Evolutionary conservation across 2,888 invertebrate genomes (phyloP), one percentile per base, ranked within the genome.

Genomic region (Petrolisthes cinctipes): DNA sequence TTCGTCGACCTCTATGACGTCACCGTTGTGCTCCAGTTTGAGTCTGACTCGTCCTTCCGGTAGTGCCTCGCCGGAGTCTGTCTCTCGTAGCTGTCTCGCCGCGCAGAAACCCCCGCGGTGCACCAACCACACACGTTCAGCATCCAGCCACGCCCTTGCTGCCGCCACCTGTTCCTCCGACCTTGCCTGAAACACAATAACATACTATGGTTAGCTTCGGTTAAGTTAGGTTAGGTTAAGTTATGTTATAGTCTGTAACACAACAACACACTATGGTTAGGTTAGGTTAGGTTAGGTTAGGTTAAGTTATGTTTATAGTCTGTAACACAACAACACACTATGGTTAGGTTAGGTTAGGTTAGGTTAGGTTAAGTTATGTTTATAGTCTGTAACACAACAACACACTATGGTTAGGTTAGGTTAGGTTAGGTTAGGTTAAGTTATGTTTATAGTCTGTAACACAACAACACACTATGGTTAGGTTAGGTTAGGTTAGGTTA

Each of bases 41-140:
- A 98, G 96, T 90, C 94, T 94, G 83, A 97, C 94, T 91, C 97
- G 95, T 83, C 93, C 93, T 7, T 92, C 92, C 14, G 93, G 92
- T 80, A 92, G 92, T 23, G 95, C 97, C 93, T 98, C 98, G 14
- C 98, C 99, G 91, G 95, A 95, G 89, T 94, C 93, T 37, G 95
- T 94, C 92, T 95, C 95, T 76, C 66, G 53, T 85, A 93, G 92
- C 53, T 93, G 92, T 76, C 92, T 92, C 23, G 95, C 97, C 0
- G 96, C 95, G 1, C 98, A 96, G 93, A 98, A 99, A 14, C 99
- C 99, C 17, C 96, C 97, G 86, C 97, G 95, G 93, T 99, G 98
- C 85, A 98, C 96, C 92, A 99, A 94, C 99, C 99, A 99, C 92
- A 98, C 95, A 91, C 95, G 95, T 89, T 94, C 93, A 37, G 95